Evolutionary conservation across 2,113 vertebrate genomes (phyloP).

Genomic region (Oostethus manadensis): DNA sequence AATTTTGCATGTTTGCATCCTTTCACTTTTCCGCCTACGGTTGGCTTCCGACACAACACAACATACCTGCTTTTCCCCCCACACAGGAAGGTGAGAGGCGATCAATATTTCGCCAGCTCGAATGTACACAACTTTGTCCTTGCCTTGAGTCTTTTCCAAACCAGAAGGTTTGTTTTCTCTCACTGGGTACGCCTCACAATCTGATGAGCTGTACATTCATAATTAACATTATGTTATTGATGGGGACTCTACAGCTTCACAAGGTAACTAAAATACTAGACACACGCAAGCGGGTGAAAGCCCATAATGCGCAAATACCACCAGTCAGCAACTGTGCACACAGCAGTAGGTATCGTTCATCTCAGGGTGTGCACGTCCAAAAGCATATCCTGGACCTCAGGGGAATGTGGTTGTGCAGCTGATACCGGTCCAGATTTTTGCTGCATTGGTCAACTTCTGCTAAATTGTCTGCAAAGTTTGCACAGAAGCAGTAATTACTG

Average conservation of each 20-base stretch:
- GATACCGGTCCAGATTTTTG: slow-evolving; percentile 33
- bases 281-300: slow-evolving; percentile 8
- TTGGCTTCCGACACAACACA: slow-evolving; percentile 30
- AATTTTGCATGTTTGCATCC: too few relatives aligned
- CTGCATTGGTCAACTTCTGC: neutral
- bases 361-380: slow-evolving; percentile 51
- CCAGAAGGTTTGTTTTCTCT: too few relatives aligned
- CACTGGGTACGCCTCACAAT: neutral
- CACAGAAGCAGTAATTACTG: too few relatives aligned
- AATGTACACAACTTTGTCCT: slow-evolving; percentile 49
- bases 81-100: slow-evolving; percentile 46
- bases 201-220: neutral
- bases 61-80: slow-evolving; percentile 21
- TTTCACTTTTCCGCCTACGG: slow-evolving; percentile 53
- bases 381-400: slow-evolving; percentile 53
- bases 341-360: slow-evolving; percentile 50
- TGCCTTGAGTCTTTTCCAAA: neutral
- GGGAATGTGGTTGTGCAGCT: slow-evolving; percentile 13
- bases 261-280: slow-evolving; percentile 12
- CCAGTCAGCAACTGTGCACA: slow-evolving; percentile 29
- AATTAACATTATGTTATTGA: neutral
- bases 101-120: slow-evolving; percentile 7
- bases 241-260: too few relatives aligned
- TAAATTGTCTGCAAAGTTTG: neutral
- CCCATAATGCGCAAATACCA: slow-evolving; percentile 29